Base-by-base conservation (phyloP, 2,113 vertebrate species). In the Tringa solitaria region DNA sequence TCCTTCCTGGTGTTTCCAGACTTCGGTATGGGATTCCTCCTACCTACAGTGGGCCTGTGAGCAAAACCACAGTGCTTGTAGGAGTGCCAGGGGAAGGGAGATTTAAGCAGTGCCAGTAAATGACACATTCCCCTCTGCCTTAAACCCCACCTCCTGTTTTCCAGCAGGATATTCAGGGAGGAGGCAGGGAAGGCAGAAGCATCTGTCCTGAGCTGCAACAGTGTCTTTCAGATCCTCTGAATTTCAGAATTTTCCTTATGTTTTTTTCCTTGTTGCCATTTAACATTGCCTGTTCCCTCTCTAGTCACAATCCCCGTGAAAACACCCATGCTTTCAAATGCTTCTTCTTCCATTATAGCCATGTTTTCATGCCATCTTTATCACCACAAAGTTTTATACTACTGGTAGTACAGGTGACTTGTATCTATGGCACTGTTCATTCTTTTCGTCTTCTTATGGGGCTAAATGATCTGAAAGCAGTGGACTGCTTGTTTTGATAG, bases 91-190 rank as follows among this genome's bases (percentile, higher is more conserved):
- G 35, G 27, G n/a, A 86, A 84, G 50, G 48, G 22, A 87, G 35
- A 61, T 76, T 67, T 67, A 87, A 91, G 35, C 65, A 87, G 35
- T 5, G 10, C 56, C 43, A 81, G 73, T 91, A 94, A 96, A 91
- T 82, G 64, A 82, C 65, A 78, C 51, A 56, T 75, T 93, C 56
- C 24, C 30, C 26, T 43, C 81, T 92, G 77, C 43, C 35, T 87
- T 77, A 72, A 94, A 60, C 48, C 22, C 67, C n/a, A 91, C 60
- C 91, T 96, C 81, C 69, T 87, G 21, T 59, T 91, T 89, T 82
- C 39, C 51, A 87, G 51, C 35, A 84, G 50, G 14, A 10, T 59
- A 30, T 74, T 92, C 60, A 84, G 27, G 60, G 10, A 68, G 35
- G 35, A 95, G 64, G 14, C 57, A 69, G 27, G 46, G 20, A 92